Conservation (phyloP, 2,113 vertebrate species). For the Phainopepla nitens region DNA sequence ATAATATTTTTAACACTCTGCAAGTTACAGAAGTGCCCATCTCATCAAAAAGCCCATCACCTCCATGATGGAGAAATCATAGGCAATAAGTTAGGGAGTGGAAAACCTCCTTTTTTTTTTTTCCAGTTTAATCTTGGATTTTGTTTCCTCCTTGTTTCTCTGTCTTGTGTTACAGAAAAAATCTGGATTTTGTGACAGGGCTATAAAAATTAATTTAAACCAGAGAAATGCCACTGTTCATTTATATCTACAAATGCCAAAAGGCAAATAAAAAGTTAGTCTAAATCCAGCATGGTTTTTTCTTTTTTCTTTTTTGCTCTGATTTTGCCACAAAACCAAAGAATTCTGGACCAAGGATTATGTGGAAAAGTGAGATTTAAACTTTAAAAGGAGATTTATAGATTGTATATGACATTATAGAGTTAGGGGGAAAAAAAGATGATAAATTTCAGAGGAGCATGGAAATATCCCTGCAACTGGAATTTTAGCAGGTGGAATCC, state of each 20-base stretch:
- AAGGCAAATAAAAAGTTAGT: not conserved
- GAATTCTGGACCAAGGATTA: not conserved
- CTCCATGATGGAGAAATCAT: not conserved
- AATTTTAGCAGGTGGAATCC: not conserved
- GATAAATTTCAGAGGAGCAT: not conserved
- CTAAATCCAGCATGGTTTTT: not conserved
- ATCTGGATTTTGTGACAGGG: not conserved
- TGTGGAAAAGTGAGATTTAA: not conserved
- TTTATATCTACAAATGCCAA: not conserved
- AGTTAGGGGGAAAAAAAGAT: not conserved
- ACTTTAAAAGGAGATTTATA: not conserved
- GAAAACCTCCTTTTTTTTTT: not conserved
- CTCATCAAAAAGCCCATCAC: not conserved
- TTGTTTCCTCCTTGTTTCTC: not conserved
- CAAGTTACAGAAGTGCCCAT: not conserved
- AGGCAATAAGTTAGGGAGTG: not conserved
- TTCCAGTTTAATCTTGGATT: not conserved
- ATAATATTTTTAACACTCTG: not conserved
- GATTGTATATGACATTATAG: accelerated
- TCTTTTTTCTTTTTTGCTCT: not conserved
- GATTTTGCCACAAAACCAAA: not conserved
- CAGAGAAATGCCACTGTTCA: not conserved
- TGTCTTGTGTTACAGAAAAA: not conserved
- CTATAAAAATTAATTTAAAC: not conserved
- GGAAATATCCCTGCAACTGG: not conserved